Evolutionary conservation across 2,888 invertebrate species (phyloP).

Genomic region (Phania funesta): DNA sequence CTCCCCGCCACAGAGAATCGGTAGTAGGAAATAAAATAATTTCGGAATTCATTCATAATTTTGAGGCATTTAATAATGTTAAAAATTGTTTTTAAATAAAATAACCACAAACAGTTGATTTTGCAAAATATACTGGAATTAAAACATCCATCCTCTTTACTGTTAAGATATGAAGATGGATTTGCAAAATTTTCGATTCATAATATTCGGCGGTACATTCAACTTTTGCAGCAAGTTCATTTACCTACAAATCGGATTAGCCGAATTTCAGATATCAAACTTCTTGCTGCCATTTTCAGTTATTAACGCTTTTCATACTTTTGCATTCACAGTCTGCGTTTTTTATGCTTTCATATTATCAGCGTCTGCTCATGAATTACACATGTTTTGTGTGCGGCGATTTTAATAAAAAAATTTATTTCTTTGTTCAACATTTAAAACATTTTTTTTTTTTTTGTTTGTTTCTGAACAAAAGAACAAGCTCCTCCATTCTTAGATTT

Average conservation of each 20-base stretch:
- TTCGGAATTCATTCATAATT: too few species aligned
- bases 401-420: background rate
- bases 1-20: too few species aligned
- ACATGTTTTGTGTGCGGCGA: background rate
- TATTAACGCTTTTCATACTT: background rate
- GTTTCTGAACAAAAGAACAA: constrained; percentile 21
- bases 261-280: background rate
- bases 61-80: too few species aligned
- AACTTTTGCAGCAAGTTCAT: background rate
- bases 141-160: too few species aligned
- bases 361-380: background rate
- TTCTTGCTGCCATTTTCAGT: background rate
- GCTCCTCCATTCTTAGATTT: constrained; percentile 9
- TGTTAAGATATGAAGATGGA: too few species aligned
- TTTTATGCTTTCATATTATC: background rate
- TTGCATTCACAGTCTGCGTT: background rate
- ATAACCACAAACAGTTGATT: too few species aligned
- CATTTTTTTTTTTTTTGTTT: background rate
- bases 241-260: background rate
- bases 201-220: background rate
- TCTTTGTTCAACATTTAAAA: constrained; percentile 28
- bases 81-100: too few species aligned
- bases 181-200: too few species aligned
- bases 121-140: too few species aligned
- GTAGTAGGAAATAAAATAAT: too few species aligned